phyloP scores from a whole-genome alignment of 2,888 invertebrate species.

The Sisyra nigra region DNA sequence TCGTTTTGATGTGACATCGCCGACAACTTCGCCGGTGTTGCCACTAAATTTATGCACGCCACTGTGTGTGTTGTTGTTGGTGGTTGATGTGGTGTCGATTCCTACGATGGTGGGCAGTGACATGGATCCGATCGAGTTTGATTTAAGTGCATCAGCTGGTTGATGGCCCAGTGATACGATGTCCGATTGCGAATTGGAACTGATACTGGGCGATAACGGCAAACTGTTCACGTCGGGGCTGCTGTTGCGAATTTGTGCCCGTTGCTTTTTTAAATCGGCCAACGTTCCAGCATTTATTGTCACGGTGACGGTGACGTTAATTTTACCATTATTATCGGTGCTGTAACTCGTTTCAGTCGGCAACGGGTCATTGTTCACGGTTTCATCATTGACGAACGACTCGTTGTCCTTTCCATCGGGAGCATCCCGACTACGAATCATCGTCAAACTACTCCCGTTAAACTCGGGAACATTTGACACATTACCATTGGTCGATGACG shows the following conservation, averaged over 20 bases:
- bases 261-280: slow-evolving; percentile 84
- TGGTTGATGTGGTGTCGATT: no score
- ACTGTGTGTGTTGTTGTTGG: slow-evolving; percentile 17
- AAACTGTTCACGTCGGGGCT: slow-evolving; percentile 29
- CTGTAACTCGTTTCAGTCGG: slow-evolving; percentile 37
- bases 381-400: slow-evolving; percentile 41
- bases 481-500: slow-evolving; percentile 23
- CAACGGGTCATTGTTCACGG: slow-evolving; percentile 34
- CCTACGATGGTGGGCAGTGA: slow-evolving; percentile 24
- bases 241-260: slow-evolving; percentile 64
- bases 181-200: slow-evolving; percentile 16
- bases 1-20: slow-evolving; percentile 50
- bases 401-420: slow-evolving; percentile 76
- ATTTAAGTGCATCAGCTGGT: slow-evolving; percentile 18
- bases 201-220: slow-evolving; percentile 23
- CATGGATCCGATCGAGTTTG: slow-evolving; percentile 29
- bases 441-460: slow-evolving; percentile 13
- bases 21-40: slow-evolving; percentile 61
- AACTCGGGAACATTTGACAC: not conserved
- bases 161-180: not conserved
- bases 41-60: slow-evolving; percentile 49
- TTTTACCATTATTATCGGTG: slow-evolving; percentile 70
- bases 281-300: slow-evolving; percentile 73
- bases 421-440: slow-evolving; percentile 43
- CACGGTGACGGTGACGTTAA: slow-evolving; percentile 68